Percentiles rank a stretch among this genome's conserved stretches.
Conservation (phyloP, 2,113 vertebrate genomes). For the Myrmecobius fasciatus region DNA sequence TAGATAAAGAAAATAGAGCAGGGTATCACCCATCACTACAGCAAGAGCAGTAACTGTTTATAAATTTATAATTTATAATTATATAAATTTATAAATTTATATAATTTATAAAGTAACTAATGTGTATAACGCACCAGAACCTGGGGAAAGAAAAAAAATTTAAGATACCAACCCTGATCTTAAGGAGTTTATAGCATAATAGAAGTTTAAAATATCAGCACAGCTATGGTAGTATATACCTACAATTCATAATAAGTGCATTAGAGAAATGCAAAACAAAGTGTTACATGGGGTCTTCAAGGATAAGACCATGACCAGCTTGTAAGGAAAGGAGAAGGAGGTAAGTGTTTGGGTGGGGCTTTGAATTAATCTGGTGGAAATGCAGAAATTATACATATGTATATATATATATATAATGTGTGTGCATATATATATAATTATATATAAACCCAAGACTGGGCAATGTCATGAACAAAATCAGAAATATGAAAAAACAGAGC, state of each 20-base stretch:
- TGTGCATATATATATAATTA: no score
- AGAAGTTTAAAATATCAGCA: background rate
- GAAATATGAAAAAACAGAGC: background rate
- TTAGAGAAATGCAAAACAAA: background rate
- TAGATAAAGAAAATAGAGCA: background rate
- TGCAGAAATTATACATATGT: background rate
- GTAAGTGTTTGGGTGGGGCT: background rate
- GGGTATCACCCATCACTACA: background rate
- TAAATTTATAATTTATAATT: no score
- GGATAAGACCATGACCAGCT: background rate
- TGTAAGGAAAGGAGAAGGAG: background rate
- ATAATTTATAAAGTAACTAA: background rate
- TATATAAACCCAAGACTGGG: background rate
- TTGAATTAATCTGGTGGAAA: background rate
- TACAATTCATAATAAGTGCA: background rate
- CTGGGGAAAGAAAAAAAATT: background rate
- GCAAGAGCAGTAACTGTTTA: background rate
- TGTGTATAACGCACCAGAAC: background rate
- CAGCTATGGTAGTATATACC: background rate
- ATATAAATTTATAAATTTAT: no score
- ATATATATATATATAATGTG: no score
- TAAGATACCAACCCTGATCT: background rate
- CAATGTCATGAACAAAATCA: background rate
- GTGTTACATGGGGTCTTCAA: background rate
- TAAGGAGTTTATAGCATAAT: background rate